Conservation (phyloP, 1,140 invertebrate genomes). For the Sycobia sp. region DNA sequence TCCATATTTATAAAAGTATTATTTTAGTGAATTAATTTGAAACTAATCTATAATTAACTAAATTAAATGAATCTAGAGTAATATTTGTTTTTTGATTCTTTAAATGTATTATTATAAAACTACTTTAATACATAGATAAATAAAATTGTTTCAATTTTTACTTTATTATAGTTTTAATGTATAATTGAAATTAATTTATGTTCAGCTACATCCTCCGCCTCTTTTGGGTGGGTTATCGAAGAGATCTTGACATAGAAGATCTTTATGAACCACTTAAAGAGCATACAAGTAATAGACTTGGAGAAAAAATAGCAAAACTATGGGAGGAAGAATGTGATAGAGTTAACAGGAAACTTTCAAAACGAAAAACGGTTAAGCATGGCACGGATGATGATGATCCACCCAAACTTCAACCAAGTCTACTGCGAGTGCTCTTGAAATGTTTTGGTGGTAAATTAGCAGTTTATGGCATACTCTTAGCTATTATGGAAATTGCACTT, state of each 20-base stretch:
- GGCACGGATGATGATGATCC: conserved; percentile 31
- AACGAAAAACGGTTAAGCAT: conserved; percentile 35
- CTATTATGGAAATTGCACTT: conserved; percentile 61
- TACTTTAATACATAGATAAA: no score
- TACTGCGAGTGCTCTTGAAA: conserved; percentile 61
- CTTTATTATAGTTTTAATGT: no score
- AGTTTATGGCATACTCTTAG: conserved; percentile 60
- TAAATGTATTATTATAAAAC: no score
- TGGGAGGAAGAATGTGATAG: conserved; percentile 51
- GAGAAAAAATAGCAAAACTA: conserved; percentile 54
- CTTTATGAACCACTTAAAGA: conserved; percentile 71
- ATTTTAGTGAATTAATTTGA: no score
- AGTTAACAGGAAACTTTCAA: conserved; percentile 37
- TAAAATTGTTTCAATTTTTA: no score
- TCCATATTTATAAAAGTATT: no score
- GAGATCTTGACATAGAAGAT: conserved; percentile 73
- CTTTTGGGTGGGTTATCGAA: conserved; percentile 70
- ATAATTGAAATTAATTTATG: conserved; percentile 31
- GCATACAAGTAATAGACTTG: conserved; percentile 60
- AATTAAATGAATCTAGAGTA: no score
- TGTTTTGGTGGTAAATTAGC: conserved; percentile 63
- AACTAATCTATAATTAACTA: no score
- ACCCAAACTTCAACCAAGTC: conserved; percentile 58
- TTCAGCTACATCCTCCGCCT: conserved; percentile 70
- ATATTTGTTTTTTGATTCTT: no score